Evolutionary conservation across 2,113 vertebrate species (phyloP), one percentile per base, ranked within the genome.

Genomic region (Mirza zaza): DNA sequence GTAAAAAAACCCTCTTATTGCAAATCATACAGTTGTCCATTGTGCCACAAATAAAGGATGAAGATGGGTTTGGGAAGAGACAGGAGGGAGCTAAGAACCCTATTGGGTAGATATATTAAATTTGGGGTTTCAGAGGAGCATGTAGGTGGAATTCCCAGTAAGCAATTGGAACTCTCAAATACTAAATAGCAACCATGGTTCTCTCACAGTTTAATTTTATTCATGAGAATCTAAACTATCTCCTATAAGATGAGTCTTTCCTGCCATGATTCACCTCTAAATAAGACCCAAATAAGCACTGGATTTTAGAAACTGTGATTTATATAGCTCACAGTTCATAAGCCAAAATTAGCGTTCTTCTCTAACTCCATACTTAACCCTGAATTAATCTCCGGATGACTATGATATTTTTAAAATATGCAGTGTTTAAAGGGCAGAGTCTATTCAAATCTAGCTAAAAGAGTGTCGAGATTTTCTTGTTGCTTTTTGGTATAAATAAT

Each of bases 401-500:
- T 68, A 6, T 4, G 32, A 34, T 82, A 76, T 79, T 77, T 84
- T 87, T 1, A 17, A 59, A 87, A 75, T 29, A 67, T 45, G 20
- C 4, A 12, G 15, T 79, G 6, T 67, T 57, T 86, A 82, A 82
- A 68, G 23, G 45, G 36, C 18, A 83, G 32, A 73, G 27, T 57
- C 59, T 50, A 61, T 85, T 94, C 23, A 23, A 93, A 73, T 45
- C 34, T 17, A 71, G 32, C 25, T 80, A 52, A 80, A 55, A 79
- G 29, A 75, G 7, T 75, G 50, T 79, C 57, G 6, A 50, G 93
- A 85, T 50, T 70, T 94, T 75, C 71, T 71, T 67, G 9, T 68
- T 92, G 57, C 13, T 81, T 92, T 87, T 94, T 61, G 14, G 25
- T n/a, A 59, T 63, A 90, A 87, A 87, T 39, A 94, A 71, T 42